Percentiles rank a stretch among this genome's conserved stretches.
Conservation (phyloP, 2,888 invertebrate species). For the Eilema sororculum region DNA sequence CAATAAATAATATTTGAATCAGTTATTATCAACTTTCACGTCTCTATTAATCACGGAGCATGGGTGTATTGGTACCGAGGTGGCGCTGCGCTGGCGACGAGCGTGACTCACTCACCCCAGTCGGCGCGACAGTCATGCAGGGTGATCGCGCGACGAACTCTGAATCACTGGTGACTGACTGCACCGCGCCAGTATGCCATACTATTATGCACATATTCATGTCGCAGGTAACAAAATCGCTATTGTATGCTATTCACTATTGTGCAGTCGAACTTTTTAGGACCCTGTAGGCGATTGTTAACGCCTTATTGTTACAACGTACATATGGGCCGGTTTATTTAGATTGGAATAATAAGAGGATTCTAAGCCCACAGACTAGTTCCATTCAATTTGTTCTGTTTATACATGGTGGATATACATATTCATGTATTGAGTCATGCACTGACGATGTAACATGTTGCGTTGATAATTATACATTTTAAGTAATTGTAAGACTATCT, state of each 20-base stretch:
- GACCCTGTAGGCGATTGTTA: constrained; percentile 79
- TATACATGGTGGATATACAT: constrained; percentile 34
- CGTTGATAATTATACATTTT: constrained; percentile 38
- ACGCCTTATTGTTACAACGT: constrained; percentile 75
- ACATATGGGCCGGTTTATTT: constrained; percentile 70
- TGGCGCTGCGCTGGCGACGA: constrained; percentile 21
- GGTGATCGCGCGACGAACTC: constrained; percentile 57
- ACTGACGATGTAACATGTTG: constrained; percentile 19
- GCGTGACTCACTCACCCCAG: constrained; percentile 51
- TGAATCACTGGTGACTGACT: constrained; percentile 70
- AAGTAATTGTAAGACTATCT: constrained; percentile 24
- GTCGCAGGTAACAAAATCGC: constrained; percentile 82
- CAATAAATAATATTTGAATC: constrained; percentile 63
- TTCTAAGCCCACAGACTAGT: constrained; percentile 58
- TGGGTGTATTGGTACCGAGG: constrained; percentile 67
- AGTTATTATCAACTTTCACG: constrained; percentile 65
- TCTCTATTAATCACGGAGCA: constrained; percentile 69
- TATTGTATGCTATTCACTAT: constrained; percentile 83
- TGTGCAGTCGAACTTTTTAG: constrained; percentile 82
- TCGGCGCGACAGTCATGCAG: constrained; percentile 61
- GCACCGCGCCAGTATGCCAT: constrained; percentile 56
- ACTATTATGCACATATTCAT: constrained; percentile 84
- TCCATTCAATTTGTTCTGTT: constrained; percentile 47
- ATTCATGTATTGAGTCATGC: constrained; percentile 44
- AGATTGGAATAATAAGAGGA: constrained; percentile 74